Base-by-base conservation (phyloP, 2,113 vertebrate genomes). In the Romanogobio albipinnatus region DNA sequence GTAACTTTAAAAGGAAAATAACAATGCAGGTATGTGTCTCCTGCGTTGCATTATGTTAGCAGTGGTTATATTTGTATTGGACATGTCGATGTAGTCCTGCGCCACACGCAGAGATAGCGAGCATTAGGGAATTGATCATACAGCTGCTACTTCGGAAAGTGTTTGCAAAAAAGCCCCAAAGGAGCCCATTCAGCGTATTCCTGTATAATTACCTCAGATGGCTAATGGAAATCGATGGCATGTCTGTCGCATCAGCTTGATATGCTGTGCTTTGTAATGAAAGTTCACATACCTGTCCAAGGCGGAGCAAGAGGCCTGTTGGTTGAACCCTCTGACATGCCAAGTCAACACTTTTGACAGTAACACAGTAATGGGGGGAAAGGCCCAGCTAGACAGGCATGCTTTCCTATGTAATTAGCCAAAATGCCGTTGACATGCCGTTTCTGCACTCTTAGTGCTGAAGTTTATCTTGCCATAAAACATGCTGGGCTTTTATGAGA, bases 181-280 rank as follows among this genome's bases (percentile, higher is more conserved):
- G 86, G 87, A 91, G 87, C 87, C 87, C 88, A 87, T 92, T 92
- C 90, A 91, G 91, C 87, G 53, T 87, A 89, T 92, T 91, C 71
- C 90, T 90, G 89, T 85, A 91, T 93, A 92, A 94, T 94, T 91
- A 93, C 89, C 89, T 90, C 87, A 85, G 90, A 90, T 90, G 90
- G 89, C 91, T 93, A 90, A 92, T 61, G 84, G 84, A 88, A 93
- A 93, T 93, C 92, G 92, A 90, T 92, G 87, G 78, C 70, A 74
- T 85, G 84, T 84, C 86, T 85, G 76, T 90, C 89, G 88, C 33
- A 39, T 82, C 79, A 85, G 88, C 86, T 79, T 86, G 87, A 82
- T 51, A 76, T 84, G 86, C 76, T 88, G 80, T 85, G 58, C 81
- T 2, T 59, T 59, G 81, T 91, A 90, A 91, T 91, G 86, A 90